Evolutionary conservation across 2,888 invertebrate species (phyloP), one percentile per base, ranked within the genome.

Genomic region (Chloroclystis v-ata): DNA sequence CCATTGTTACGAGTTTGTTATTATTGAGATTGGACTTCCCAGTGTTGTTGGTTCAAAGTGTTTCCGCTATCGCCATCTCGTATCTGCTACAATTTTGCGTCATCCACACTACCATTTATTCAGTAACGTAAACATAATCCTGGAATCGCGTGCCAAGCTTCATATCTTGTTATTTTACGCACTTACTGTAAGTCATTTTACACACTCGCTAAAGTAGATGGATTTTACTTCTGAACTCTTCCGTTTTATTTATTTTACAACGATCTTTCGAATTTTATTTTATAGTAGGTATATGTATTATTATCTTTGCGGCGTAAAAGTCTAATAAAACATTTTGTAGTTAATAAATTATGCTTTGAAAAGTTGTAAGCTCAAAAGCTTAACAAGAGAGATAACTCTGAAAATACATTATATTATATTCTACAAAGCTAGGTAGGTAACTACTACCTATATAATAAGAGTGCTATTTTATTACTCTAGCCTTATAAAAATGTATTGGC

Each of bases 31-130:
- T 20, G 26, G 48, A 43, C 41, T 57, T 58, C 61, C 51, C 67
- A 62, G 61, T 67, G 61, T 49, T n/a, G n/a, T n/a, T 50, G 49
- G 67, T 69, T 66, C 66, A 69, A 66, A 72, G 67, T 68, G 63
- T 60, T 63, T 37, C 47, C 58, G 59, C 66, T 73, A 68, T 35
- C 35, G 10, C 7, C 59, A 60, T 52, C 45, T 50, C 42, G 45
- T 62, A 60, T 54, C 47, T 61, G 43, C 28, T 40, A 56, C 55
- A 56, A 64, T 56, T 69, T 69, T 73, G 59, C 69, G 65, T 75
- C 69, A 70, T 63, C 59, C 53, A 42, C 57, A 62, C 59, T 56
- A 47, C 50, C 49, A 44, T 61, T 54, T 54, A 51, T 54, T 52
- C 43, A 47, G 52, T 46, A 60, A 61, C 49, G 59, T 71, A 70